phyloP scores from a whole-genome alignment of 2,888 invertebrate genomes.

The Phragmatobia fuliginosa region DNA sequence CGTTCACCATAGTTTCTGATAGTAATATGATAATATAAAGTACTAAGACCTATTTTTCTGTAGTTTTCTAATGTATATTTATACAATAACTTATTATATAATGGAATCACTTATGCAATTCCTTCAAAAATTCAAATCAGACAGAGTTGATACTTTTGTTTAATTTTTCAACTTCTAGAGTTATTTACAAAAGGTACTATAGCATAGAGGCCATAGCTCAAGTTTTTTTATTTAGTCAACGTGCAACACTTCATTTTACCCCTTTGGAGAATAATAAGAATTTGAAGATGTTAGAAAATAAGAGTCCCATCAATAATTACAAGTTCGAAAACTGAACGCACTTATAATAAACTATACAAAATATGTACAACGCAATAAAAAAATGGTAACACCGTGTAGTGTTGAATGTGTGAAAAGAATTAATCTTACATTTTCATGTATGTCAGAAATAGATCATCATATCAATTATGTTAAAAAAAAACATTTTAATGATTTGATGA shows the following conservation, averaged over 20 bases:
- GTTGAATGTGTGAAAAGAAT: not conserved
- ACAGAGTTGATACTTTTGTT: not conserved
- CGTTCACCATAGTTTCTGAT: not conserved
- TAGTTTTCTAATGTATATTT: not conserved
- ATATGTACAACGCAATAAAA: not conserved
- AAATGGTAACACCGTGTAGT: not conserved
- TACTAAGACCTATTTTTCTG: not conserved
- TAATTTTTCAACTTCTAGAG: not conserved
- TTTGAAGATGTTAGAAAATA: not conserved
- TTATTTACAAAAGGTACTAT: not conserved
- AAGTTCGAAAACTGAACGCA: not conserved
- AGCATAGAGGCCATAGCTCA: not conserved
- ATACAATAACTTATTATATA: not conserved
- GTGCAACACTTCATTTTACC: not conserved
- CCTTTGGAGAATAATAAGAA: not conserved
- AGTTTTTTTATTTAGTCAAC: not conserved
- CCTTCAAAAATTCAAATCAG: not conserved
- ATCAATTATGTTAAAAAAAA: not conserved
- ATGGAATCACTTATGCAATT: not conserved
- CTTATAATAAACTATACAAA: constrained; percentile 1
- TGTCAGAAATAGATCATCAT: not conserved
- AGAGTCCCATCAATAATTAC: not conserved
- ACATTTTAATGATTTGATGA: not conserved
- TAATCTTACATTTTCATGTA: not conserved
- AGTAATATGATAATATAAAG: not conserved